Evolutionary conservation across 2,888 invertebrate species (phyloP).

Genomic region (Rhagonycha fulva): DNA sequence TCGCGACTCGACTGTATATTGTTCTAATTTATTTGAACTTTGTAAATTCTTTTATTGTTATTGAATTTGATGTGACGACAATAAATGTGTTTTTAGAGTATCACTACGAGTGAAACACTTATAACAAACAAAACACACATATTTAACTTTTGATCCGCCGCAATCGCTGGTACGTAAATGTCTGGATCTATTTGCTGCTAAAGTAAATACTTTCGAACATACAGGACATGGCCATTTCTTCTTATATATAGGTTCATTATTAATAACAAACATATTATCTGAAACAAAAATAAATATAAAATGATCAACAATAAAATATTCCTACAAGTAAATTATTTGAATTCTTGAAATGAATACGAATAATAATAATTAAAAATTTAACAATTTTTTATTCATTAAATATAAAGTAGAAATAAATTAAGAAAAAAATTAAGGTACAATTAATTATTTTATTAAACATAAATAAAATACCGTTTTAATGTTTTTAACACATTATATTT

Average conservation of each 20-base stretch:
- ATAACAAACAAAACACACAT: slow-evolving; percentile 7
- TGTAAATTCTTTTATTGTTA: neutral
- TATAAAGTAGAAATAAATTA: no score
- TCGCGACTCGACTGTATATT: no score
- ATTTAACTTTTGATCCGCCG: slow-evolving; percentile 4
- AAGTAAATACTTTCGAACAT: slow-evolving; percentile 12
- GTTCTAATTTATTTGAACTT: neutral
- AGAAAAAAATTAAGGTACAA: no score
- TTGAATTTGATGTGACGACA: neutral
- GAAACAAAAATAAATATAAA: slow-evolving; percentile 5
- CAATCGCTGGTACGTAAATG: slow-evolving; percentile 15
- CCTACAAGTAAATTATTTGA: neutral
- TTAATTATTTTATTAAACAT: no score
- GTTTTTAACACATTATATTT: no score
- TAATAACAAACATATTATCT: neutral
- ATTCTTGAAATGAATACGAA: neutral
- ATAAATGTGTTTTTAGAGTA: slow-evolving; percentile 6
- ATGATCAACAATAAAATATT: neutral
- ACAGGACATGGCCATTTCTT: slow-evolving; percentile 10
- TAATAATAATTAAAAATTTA: neutral
- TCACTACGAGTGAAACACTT: slow-evolving; percentile 10
- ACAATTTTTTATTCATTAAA: neutral
- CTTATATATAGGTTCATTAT: neutral
- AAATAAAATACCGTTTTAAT: no score
- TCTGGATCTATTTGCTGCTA: slow-evolving; percentile 10